A percentile compares a stretch with the other conserved stretches of the same genome.
These are phyloP conservation scores for Onychorhynchus coronatus DNA, from an alignment of 2,113 vertebrate genomes.

Conservation along the genomic window DNA sequence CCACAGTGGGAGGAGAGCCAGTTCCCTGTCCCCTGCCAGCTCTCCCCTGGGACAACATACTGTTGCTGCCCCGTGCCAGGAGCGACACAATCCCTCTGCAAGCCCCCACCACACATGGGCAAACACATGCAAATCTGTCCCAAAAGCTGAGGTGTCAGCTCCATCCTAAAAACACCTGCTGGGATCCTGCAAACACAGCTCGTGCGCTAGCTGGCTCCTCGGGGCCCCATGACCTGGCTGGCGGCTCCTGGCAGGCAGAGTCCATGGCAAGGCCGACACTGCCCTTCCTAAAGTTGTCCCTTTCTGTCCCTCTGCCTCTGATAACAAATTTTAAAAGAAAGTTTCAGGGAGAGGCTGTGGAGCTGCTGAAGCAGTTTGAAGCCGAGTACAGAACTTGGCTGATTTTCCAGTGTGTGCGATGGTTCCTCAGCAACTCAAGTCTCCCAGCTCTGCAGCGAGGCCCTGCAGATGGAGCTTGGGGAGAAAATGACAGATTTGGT, in stretches of 20 bases:
- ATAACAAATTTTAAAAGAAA: neutral
- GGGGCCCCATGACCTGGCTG: rapidly evolving
- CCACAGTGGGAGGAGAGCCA: neutral
- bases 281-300: neutral
- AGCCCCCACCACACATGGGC: neutral
- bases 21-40: neutral
- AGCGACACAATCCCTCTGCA: neutral
- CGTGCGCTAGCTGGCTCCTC: rapidly evolving
- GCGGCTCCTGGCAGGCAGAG: neutral
- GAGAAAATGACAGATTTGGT: neutral
- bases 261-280: rapidly evolving
- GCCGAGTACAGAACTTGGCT: neutral
- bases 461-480: neutral
- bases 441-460: neutral
- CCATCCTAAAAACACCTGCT: neutral
- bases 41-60: neutral
- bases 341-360: neutral
- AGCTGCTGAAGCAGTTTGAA: neutral
- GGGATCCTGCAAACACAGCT: neutral
- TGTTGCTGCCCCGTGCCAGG: neutral
- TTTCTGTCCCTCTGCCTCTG: neutral
- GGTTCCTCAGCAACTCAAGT: rapidly evolving
- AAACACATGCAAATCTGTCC: neutral
- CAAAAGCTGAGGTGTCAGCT: rapidly evolving
- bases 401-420: neutral